Evolutionary conservation across 2,113 vertebrate genomes (phyloP).

Genomic region (Herpetotheres cachinnans): DNA sequence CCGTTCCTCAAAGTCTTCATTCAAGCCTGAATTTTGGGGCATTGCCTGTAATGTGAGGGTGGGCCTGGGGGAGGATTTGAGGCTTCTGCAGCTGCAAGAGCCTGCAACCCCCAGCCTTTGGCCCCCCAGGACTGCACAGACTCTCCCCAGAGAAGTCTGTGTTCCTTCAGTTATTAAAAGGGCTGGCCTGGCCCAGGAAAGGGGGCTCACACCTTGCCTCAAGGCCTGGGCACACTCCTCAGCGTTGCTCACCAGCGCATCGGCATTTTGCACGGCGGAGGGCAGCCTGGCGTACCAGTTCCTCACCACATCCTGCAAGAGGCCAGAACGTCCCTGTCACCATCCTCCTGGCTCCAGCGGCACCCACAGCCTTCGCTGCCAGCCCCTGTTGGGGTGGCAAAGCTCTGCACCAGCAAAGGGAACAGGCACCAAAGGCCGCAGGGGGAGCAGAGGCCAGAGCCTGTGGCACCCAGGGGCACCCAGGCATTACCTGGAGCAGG

Average conservation of each 20-base stretch:
- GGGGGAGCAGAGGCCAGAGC: background rate
- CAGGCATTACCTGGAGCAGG: conserved; percentile 85
- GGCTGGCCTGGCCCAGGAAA: background rate
- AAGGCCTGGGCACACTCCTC: conserved; percentile 85
- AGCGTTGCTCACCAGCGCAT: conserved; percentile 80
- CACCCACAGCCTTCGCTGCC: background rate
- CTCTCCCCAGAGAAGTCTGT: fast-evolving
- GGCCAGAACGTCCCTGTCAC: background rate
- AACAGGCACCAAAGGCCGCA: background rate
- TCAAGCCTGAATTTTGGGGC: background rate
- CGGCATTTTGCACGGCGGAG: conserved; percentile 75
- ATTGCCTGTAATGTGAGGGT: background rate
- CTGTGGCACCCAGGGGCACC: background rate
- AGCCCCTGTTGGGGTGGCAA: background rate
- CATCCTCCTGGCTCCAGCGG: background rate
- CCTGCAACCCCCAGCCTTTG: fast-evolving
- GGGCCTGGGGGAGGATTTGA: background rate
- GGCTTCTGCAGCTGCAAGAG: background rate
- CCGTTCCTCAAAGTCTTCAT: background rate
- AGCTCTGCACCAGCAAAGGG: background rate
- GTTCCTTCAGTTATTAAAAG: background rate
- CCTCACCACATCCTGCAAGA: conserved; percentile 87
- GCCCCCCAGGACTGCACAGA: background rate
- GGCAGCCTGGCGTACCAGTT: conserved; percentile 92
- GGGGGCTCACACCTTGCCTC: conserved; percentile 35